Conservation (phyloP, 1,140 invertebrate species). For the Cyclina sinensis region DNA sequence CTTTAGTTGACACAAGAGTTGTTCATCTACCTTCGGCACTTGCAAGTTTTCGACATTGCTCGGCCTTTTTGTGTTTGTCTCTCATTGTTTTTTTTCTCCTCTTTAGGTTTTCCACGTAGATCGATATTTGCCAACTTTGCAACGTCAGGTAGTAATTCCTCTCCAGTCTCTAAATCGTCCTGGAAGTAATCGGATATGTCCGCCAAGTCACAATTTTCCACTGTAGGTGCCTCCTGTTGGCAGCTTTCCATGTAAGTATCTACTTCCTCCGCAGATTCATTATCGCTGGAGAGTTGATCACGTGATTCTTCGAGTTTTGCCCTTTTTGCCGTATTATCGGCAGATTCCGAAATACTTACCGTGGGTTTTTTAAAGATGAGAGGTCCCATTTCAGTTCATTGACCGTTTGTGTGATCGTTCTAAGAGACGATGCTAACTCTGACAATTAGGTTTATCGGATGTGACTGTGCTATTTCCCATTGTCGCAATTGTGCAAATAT, state of each 20-base stretch:
- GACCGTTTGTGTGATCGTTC: too few relatives aligned
- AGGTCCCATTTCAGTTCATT: too few relatives aligned
- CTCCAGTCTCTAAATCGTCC: background rate
- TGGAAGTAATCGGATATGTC: background rate
- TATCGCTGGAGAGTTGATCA: too few relatives aligned
- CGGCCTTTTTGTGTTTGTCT: background rate
- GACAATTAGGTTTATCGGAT: too few relatives aligned
- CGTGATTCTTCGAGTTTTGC: background rate
- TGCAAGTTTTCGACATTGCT: slow-evolving; percentile 12
- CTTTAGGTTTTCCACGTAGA: background rate
- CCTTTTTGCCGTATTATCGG: too few relatives aligned
- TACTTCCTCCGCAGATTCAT: too few relatives aligned
- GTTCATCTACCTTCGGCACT: background rate
- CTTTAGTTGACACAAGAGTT: background rate
- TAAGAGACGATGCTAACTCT: too few relatives aligned
- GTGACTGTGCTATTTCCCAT: too few relatives aligned
- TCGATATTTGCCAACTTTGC: background rate
- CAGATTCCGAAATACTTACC: background rate
- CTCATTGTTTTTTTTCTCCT: background rate
- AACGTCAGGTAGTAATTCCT: background rate
- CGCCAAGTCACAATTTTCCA: background rate
- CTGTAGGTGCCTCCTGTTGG: too few relatives aligned
- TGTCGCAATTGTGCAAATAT: too few relatives aligned
- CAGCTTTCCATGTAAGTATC: too few relatives aligned
- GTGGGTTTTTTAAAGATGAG: background rate